A percentile compares a stretch with the other conserved stretches of the same genome.
These are phyloP conservation scores for Halcyon malimbica DNA, from an alignment of 2,113 vertebrate species.

Conservation along the genomic window DNA sequence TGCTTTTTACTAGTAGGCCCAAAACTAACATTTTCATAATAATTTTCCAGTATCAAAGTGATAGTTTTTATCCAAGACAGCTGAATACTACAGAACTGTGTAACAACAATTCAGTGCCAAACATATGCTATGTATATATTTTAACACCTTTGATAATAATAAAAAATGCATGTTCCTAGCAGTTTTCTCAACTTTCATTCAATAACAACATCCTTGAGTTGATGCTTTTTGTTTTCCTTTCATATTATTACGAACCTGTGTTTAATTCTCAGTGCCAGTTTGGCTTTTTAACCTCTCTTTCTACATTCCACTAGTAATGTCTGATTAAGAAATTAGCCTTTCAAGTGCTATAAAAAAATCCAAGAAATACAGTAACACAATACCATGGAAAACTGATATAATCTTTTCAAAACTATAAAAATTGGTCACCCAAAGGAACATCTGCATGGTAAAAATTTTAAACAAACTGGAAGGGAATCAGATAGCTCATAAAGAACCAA, in stretches of 20 bases:
- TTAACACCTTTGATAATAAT: conserved; percentile 88
- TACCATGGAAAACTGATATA: conserved; percentile 85
- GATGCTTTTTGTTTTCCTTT: conserved; percentile 77
- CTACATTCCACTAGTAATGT: conserved; percentile 81
- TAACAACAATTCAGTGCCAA: conserved; percentile 76
- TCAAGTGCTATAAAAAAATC: conserved; percentile 78
- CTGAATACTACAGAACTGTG: conserved; percentile 78
- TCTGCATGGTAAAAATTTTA: conserved; percentile 82
- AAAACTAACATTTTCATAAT: conserved; percentile 88
- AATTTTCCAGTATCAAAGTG: conserved; percentile 89
- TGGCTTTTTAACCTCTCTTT: conserved; percentile 75
- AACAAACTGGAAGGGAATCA: conserved; percentile 82
- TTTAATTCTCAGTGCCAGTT: conserved; percentile 74
- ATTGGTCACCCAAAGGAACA: conserved; percentile 83
- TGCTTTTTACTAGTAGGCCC: conserved; percentile 74
- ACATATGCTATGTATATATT: conserved; percentile 83
- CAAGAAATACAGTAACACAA: conserved; percentile 87
- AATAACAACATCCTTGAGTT: conserved; percentile 73
- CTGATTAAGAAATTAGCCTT: conserved; percentile 83
- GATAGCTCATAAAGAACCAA: conserved; percentile 79
- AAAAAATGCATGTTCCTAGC: conserved; percentile 81
- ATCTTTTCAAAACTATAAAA: conserved; percentile 88
- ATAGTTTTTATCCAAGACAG: conserved; percentile 84
- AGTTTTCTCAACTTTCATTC: conserved; percentile 79
- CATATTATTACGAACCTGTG: conserved; percentile 74